Conservation (phyloP, 1,140 invertebrate species). For the Nymphalis io region DNA sequence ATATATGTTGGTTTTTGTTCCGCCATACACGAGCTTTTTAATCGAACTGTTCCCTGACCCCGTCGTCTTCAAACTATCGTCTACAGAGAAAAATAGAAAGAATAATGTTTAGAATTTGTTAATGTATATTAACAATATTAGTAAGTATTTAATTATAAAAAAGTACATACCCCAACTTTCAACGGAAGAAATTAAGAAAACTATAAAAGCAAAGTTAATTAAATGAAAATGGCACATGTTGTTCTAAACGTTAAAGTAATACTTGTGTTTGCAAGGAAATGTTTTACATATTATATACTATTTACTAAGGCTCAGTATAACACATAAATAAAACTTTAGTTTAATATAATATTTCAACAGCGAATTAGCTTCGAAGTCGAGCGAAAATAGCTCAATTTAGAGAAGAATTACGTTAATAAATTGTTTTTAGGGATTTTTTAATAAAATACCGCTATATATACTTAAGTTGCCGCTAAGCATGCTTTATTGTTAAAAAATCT, state of each 20-base stretch:
- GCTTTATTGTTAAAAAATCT: too few species aligned
- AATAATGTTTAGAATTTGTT: too few species aligned
- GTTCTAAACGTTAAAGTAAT: not conserved
- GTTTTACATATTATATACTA: not conserved
- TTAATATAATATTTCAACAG: not conserved
- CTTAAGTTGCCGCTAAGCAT: too few species aligned
- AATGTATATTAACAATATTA: too few species aligned
- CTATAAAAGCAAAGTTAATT: not conserved
- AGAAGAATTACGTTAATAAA: too few species aligned
- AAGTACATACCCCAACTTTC: not conserved
- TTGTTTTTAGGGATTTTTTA: too few species aligned
- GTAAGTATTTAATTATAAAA: too few species aligned
- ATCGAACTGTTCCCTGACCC: not conserved
- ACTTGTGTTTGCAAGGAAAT: not conserved
- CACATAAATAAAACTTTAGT: not conserved
- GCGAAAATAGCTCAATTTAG: too few species aligned
- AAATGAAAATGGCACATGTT: not conserved
- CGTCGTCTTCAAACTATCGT: not conserved
- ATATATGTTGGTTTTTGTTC: conserved; percentile 11
- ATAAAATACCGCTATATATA: too few species aligned
- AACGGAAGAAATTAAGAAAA: not conserved
- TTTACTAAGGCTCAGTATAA: not conserved
- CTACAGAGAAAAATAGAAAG: not conserved
- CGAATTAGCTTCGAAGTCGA: too few species aligned
- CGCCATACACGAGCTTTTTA: not conserved